phyloP scores from a whole-genome alignment of 2,797 vertebrate species.

The Moxostoma hubbsi region DNA sequence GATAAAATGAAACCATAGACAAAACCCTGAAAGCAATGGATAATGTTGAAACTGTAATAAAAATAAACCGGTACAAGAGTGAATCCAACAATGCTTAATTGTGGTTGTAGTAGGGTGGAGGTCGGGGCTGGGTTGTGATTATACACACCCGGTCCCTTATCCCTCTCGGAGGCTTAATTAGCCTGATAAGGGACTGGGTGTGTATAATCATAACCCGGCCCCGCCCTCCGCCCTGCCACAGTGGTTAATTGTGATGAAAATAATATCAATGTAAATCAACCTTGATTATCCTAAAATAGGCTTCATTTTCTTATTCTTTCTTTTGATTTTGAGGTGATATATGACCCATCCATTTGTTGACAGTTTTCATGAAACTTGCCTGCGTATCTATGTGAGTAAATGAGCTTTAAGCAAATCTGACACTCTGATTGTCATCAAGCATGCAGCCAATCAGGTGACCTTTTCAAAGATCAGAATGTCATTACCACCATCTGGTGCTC shows the following conservation, averaged over 20 bases:
- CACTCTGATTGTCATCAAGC: slow-evolving; percentile 37
- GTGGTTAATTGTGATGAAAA: background rate
- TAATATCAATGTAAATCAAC: background rate
- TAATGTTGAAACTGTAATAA: background rate
- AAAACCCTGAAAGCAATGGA: background rate
- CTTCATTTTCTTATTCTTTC: background rate
- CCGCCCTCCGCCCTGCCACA: too few relatives aligned
- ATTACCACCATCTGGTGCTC: slow-evolving; percentile 16
- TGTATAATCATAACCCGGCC: too few relatives aligned
- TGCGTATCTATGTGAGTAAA: slow-evolving; percentile 32
- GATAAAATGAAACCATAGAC: background rate
- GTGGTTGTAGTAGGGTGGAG: too few relatives aligned
- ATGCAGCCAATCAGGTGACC: slow-evolving; percentile 46
- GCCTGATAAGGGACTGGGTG: too few relatives aligned
- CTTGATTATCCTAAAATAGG: background rate
- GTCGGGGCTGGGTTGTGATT: too few relatives aligned
- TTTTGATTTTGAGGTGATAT: slow-evolving; percentile 3
- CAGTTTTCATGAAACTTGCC: slow-evolving; percentile 4
- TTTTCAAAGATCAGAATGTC: slow-evolving; percentile 35
- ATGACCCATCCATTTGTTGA: background rate
- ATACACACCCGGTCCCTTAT: too few relatives aligned
- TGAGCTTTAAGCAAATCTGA: slow-evolving; percentile 41
- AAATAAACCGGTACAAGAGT: background rate
- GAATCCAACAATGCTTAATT: background rate
- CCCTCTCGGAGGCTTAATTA: too few relatives aligned